Conservation (phyloP, 2,888 invertebrate genomes). For the Euplexia lucipara region DNA sequence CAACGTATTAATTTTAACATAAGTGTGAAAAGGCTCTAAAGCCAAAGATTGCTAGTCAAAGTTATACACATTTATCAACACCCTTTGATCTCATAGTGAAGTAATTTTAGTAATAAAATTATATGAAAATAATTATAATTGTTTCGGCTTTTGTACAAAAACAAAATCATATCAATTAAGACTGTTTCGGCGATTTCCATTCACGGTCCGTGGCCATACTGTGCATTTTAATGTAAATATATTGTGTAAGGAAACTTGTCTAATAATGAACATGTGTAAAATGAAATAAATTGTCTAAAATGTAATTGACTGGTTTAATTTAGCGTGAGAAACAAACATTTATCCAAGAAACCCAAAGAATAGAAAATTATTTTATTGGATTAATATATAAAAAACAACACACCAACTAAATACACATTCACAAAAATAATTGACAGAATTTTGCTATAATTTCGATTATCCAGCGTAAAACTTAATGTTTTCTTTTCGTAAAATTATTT, state of each 20-base stretch:
- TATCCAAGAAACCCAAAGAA: neutral
- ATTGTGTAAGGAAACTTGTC: constrained; percentile 82
- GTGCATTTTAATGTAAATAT: constrained; percentile 89
- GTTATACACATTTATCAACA: constrained; percentile 57
- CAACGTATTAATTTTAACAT: constrained; percentile 4
- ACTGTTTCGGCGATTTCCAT: constrained; percentile 75
- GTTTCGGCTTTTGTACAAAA: constrained; percentile 77
- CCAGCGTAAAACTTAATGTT: too few species aligned
- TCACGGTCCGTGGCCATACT: constrained; percentile 78
- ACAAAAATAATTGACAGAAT: neutral
- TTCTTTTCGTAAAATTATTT: too few species aligned
- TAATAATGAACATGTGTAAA: constrained; percentile 89
- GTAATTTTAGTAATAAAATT: constrained; percentile 68
- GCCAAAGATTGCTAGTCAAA: constrained; percentile 63
- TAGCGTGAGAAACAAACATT: constrained; percentile 28
- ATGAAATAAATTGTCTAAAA: constrained; percentile 90
- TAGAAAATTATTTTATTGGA: neutral
- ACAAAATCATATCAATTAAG: constrained; percentile 79
- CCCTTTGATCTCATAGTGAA: constrained; percentile 72
- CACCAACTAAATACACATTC: neutral
- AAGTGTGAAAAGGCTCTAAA: constrained; percentile 35
- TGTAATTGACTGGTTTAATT: constrained; percentile 71
- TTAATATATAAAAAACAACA: neutral
- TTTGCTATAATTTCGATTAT: neutral
- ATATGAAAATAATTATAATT: constrained; percentile 67